Percentiles rank a stretch among this genome's conserved stretches.
These are phyloP conservation scores for Phytoseiulus persimilis DNA, from an alignment of 2,888 invertebrate species.

Conservation along the genomic window DNA sequence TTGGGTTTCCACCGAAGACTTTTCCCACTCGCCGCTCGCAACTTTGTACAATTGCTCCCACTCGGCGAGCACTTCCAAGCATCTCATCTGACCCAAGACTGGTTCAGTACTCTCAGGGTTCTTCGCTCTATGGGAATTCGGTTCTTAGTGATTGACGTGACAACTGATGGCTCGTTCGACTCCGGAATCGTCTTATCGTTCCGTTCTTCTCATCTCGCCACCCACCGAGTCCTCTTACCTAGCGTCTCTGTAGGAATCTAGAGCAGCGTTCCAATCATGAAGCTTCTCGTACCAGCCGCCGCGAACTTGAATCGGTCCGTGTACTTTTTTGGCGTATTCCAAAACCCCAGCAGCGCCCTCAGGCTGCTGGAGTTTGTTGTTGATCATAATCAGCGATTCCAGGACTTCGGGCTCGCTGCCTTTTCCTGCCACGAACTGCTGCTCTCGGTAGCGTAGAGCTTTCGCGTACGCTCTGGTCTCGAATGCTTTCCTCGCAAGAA, in stretches of 20 bases:
- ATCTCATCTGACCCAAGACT: slow-evolving; percentile 84
- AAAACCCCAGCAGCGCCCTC: slow-evolving; percentile 89
- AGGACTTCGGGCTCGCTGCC: slow-evolving; percentile 66
- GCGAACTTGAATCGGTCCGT: slow-evolving; percentile 54
- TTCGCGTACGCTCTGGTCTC: slow-evolving; percentile 77
- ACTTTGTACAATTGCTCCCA: slow-evolving; percentile 76
- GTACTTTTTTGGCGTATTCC: slow-evolving; percentile 72
- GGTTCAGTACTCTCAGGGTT: slow-evolving; percentile 64
- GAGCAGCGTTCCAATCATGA: slow-evolving; percentile 95
- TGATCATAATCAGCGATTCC: slow-evolving; percentile 84
- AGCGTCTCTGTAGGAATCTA: slow-evolving; percentile 67
- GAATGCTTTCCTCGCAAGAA: slow-evolving; percentile 87
- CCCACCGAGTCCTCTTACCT: too few relatives aligned
- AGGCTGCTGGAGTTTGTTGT: slow-evolving; percentile 94
- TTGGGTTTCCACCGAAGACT: slow-evolving; percentile 52
- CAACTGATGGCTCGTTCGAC: too few relatives aligned
- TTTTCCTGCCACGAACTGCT: slow-evolving; percentile 74
- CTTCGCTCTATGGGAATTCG: slow-evolving; percentile 49
- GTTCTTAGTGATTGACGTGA: background rate
- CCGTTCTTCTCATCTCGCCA: too few relatives aligned
- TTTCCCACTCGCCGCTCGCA: slow-evolving; percentile 69
- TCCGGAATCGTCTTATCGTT: too few relatives aligned
- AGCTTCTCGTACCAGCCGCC: slow-evolving; percentile 97
- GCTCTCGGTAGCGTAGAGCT: slow-evolving; percentile 79
- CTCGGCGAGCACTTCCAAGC: slow-evolving; percentile 89